Conservation (phyloP, 2,113 vertebrate species). For the Stigmatopora argus region DNA sequence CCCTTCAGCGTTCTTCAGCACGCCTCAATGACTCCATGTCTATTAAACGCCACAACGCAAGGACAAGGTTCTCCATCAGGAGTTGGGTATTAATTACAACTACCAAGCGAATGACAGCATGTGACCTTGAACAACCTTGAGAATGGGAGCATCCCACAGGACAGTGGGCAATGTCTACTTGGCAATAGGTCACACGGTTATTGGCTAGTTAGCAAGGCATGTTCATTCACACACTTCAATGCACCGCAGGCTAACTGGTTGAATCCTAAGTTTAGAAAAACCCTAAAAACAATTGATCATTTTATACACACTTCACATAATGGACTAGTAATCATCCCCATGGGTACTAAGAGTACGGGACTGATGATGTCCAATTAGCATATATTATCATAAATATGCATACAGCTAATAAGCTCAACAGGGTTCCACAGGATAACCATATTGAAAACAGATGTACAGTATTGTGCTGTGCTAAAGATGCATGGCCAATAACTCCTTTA, state of each 20-base stretch:
- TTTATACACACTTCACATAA: not conserved
- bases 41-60: constrained; percentile 5
- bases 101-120: constrained; percentile 10
- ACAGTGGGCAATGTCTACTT: constrained; percentile 21
- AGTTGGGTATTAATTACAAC: not conserved
- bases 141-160: constrained; percentile 14
- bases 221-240: not conserved
- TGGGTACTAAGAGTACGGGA: not conserved
- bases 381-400: constrained; percentile 48
- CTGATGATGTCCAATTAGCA: constrained; percentile 48
- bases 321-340: constrained; percentile 3
- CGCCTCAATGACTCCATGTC: constrained; percentile 16
- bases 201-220: not conserved
- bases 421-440: constrained; percentile 7
- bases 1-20: constrained; percentile 25
- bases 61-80: not conserved
- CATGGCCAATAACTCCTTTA: constrained; percentile 4
- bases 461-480: constrained; percentile 4
- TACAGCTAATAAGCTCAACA: constrained; percentile 8
- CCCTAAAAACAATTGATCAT: not conserved
- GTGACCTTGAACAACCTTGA: constrained; percentile 40
- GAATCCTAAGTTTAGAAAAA: not conserved
- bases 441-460: constrained; percentile 39
- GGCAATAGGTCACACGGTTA: not conserved
- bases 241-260: not conserved